Percentiles rank a stretch among this genome's conserved stretches.
phyloP scores from a whole-genome alignment of 2,113 vertebrate genomes.

The Herpetotheres cachinnans region DNA sequence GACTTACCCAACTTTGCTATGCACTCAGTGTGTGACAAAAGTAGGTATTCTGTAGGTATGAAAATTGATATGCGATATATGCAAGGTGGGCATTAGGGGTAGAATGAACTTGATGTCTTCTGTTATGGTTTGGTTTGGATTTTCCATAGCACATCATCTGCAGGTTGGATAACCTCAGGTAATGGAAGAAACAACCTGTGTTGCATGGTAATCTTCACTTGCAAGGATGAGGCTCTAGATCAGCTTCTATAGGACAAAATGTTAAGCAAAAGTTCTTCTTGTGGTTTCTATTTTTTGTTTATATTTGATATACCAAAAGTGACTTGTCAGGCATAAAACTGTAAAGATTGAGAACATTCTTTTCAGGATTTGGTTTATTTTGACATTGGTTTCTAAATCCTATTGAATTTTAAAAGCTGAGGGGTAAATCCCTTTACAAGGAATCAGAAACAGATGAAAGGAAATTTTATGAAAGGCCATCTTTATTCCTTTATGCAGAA shows the following conservation, averaged over 20 bases:
- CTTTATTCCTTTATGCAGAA: neutral
- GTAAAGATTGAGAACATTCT: neutral
- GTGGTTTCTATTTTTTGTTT: neutral
- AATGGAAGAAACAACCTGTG: neutral
- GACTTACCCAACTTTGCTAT: neutral
- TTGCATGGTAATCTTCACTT: neutral
- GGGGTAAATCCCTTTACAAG: neutral
- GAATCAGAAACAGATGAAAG: neutral
- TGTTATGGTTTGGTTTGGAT: neutral
- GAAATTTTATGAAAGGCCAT: neutral
- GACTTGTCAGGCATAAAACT: neutral
- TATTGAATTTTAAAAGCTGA: neutral
- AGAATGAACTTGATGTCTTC: neutral
- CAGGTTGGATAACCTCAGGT: neutral
- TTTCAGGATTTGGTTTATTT: neutral
- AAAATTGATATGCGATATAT: neutral
- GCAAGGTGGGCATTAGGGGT: fast-evolving
- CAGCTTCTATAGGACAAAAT: neutral
- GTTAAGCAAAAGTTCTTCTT: neutral
- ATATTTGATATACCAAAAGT: neutral
- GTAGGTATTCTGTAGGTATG: neutral
- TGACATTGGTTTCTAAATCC: neutral
- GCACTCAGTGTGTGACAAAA: neutral
- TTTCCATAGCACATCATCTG: neutral
- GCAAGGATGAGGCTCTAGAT: neutral